Base-by-base conservation (phyloP, 2,888 invertebrate species). In the Habroteleia sp. region DNA sequence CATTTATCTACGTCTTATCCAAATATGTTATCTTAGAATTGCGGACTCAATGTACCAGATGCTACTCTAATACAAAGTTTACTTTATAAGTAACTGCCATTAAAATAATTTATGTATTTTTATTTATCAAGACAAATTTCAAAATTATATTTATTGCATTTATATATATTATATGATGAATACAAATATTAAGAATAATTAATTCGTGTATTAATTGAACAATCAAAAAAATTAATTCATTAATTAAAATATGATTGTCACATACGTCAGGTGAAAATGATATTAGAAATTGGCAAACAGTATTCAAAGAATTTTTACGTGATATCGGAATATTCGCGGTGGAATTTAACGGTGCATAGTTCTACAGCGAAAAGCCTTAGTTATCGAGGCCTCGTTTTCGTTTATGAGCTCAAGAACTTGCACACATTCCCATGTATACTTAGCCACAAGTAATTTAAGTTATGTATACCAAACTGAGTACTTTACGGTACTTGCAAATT, bases 1-100 rank as follows among this genome's bases (percentile, higher is more conserved):
- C 52, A 60, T 69, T 60, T 60, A 69, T 58, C 69, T 42, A 10
- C 54, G 33, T 20, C 60, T 69, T 69, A 60, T 69, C 50, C 54
- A 54, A 44, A 54, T 35, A 35, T 37, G 29, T 35, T 66, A 66
- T 66, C 65, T 54, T 27, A 31, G 39, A 66, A 29, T 25, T 17
- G 44, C 17, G 37, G 50, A 48, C 23, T 33, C 42, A 42, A 58
- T 33, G 13, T 20, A 10, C 52, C 69, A 52, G 69, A 69, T 60
- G 69, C 42, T 50, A 39, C 7, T 14, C 46, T 39, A 37, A 23
- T 20, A 46, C 5, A 20, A 20, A 20, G 20, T 20, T 20, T n/a
- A n/a, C n/a, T n/a, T n/a, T n/a, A n/a, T n/a, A n/a, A n/a, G n/a
- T n/a, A n/a, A n/a, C n/a, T n/a, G n/a, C n/a, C n/a, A n/a, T n/a